Evolutionary conservation across 2,888 invertebrate genomes (phyloP), one percentile per base, ranked within the genome.

Genomic region (Oscheius sp.): DNA sequence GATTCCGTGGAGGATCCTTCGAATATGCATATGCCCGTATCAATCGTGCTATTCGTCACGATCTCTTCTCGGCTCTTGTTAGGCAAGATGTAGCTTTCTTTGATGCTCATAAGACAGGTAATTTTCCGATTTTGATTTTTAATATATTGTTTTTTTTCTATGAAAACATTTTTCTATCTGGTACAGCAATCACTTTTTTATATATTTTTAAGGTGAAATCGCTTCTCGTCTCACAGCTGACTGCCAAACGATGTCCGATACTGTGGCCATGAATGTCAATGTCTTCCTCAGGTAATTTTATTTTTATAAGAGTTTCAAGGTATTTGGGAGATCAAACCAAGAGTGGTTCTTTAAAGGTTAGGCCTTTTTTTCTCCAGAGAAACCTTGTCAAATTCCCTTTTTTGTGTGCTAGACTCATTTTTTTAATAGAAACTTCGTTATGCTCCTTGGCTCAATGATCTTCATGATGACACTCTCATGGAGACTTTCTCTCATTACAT

Each of bases 101-200:
- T 69, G 87, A 87, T 74, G 80, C 77, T 22, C 85, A 84, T 59
- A 86, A 86, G 64, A 87, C 87, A 28, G 87, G 87, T 68, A 94
- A 1, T 44, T 14, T 28, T 6, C 3, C 20, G n/a, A n/a, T n/a
- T n/a, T n/a, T n/a, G n/a, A n/a, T n/a, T n/a, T n/a, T n/a, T n/a
- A n/a, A n/a, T n/a, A n/a, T n/a, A n/a, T n/a, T n/a, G n/a, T n/a
- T n/a, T n/a, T n/a, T n/a, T n/a, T n/a, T n/a, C n/a, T n/a, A n/a
- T n/a, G n/a, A n/a, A n/a, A n/a, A n/a, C n/a, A n/a, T n/a, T n/a
- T n/a, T n/a, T n/a, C n/a, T n/a, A n/a, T n/a, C n/a, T n/a, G n/a
- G n/a, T n/a, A n/a, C n/a, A n/a, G n/a, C n/a, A n/a, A n/a, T n/a
- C 17, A 14, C 12, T 24, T 36, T 17, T 56, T 54, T 65, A 2